A percentile compares a stretch with the other conserved stretches of the same genome.
Conservation (phyloP, 2,888 invertebrate species). For the Drosophila phalerata region DNA sequence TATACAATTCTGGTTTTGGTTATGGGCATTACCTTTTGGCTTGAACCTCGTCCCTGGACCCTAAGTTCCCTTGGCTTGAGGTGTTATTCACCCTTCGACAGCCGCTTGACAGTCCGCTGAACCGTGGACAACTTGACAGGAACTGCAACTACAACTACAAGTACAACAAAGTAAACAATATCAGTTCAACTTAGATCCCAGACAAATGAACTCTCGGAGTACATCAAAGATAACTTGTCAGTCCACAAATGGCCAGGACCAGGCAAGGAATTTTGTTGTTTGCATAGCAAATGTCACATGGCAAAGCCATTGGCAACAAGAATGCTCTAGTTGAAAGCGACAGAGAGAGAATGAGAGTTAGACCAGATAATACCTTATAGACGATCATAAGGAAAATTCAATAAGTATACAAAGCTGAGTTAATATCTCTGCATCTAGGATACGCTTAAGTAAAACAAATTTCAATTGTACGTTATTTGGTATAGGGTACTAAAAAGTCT, state of each 20-base stretch:
- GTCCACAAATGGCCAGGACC: constrained; percentile 57
- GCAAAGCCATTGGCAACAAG: constrained; percentile 21
- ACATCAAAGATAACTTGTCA: constrained; percentile 65
- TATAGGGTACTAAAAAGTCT: not conserved
- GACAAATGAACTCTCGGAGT: constrained; percentile 49
- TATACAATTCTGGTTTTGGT: constrained; percentile 25
- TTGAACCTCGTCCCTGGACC: constrained; percentile 5
- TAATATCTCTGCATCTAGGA: no score
- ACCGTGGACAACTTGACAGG: constrained; percentile 60
- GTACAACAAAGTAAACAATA: constrained; percentile 55
- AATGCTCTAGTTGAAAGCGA: constrained; percentile 8
- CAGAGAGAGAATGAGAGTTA: not conserved
- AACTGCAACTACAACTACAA: constrained; percentile 39
- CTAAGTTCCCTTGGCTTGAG: constrained; percentile 13
- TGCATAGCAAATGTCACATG: constrained; percentile 58
- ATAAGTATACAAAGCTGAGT: not conserved
- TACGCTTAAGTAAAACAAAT: no score
- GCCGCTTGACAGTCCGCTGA: constrained; percentile 61
- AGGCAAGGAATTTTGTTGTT: constrained; percentile 43
- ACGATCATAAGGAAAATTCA: not conserved
- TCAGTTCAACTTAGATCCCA: constrained; percentile 46
- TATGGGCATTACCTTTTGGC: constrained; percentile 21
- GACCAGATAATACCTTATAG: constrained; percentile 3
- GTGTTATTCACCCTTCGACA: constrained; percentile 56
- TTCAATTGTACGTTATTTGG: no score